phyloP scores from a whole-genome alignment of 2,113 vertebrate genomes.

The Hemichromis elongatus region DNA sequence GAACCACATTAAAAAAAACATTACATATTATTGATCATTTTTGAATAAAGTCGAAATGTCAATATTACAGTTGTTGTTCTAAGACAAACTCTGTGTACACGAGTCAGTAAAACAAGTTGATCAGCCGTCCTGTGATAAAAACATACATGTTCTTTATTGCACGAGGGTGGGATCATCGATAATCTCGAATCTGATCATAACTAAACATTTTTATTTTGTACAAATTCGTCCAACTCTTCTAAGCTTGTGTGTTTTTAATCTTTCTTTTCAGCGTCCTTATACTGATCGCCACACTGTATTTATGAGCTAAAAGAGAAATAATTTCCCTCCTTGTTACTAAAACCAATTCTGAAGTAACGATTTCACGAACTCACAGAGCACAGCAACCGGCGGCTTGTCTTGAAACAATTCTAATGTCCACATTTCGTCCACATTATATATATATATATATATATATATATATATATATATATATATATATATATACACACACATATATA shows the following conservation, averaged over 20 bases:
- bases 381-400: not conserved
- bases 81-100: not conserved
- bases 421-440: not conserved
- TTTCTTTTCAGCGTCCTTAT: not conserved
- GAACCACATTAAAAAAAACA: not conserved
- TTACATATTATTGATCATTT: not conserved
- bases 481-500: no score
- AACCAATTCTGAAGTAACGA: not conserved
- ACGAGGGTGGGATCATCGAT: not conserved
- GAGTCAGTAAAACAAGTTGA: not conserved
- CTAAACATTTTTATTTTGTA: not conserved
- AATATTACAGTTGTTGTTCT: not conserved
- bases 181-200: not conserved
- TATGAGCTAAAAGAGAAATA: not conserved
- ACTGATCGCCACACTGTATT: not conserved
- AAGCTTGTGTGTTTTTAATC: not conserved
- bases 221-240: not conserved
- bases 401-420: not conserved
- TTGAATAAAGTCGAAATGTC: not conserved
- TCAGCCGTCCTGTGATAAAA: not conserved
- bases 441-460: no score
- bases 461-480: accelerated
- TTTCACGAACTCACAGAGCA: not conserved
- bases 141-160: not conserved
- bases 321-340: not conserved